Evolutionary conservation across 2,888 invertebrate species (phyloP), one percentile per base, ranked within the genome.

Genomic region (Sinhomidia bicolor): DNA sequence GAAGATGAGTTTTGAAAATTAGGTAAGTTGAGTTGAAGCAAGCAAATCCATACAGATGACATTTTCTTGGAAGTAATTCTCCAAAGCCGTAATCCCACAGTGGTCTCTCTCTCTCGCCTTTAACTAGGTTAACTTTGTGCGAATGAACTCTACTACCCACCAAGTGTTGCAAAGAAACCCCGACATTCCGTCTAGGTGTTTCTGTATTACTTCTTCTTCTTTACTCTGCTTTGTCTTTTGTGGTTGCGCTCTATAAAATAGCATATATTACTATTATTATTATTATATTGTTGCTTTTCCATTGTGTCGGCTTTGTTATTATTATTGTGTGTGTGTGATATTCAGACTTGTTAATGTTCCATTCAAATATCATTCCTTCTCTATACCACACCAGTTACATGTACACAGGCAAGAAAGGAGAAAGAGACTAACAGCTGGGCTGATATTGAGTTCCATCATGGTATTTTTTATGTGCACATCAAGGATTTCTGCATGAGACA

Each of bases 231-330:
- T 57, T 62, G 32, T 41, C 60, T 32, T 62, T 62, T 62, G 62
- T 62, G 62, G 62, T 62, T 62, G 62, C 32, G 14, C 78, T n/a
- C 76, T 65, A 65, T 65, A 60, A 4, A 26, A 14, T 62, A 1
- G 62, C 29, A 51, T n/a, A n/a, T n/a, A n/a, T 26, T 76, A 51
- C 29, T 76, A 76, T 44, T 23, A 9, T 12, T 74, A n/a, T 5
- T 36, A 68, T 36, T 12, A 74, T 41, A 36, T n/a, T n/a, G 36
- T 7, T 36, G 36, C 36, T 36, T 36, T 36, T 68, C n/a, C 47
- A 23, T 74, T 29, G 20, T 76, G 76, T 76, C 47, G 76, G 76
- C 76, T 51, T 76, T 76, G 76, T 29, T 76, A 5, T 51, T 51
- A 26, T 29, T 76, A 10, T 41, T 41, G 41, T 41, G 41, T 68